These are phyloP conservation scores for Diphyllodes magnificus DNA, from an alignment of 2,113 vertebrate genomes.

Conservation along the genomic window DNA sequence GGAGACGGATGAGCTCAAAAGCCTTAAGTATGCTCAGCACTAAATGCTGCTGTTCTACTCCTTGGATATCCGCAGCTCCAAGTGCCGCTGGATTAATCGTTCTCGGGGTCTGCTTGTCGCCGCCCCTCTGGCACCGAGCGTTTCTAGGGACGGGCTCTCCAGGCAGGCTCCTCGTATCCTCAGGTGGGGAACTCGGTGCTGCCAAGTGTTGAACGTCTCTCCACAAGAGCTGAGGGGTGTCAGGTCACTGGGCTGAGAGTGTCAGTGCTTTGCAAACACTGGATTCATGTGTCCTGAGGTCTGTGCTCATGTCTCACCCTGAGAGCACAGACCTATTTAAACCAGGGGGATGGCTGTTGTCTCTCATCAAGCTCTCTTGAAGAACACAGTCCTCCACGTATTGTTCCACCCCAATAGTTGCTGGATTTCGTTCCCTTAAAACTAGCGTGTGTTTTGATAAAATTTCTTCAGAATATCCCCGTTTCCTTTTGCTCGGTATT, in stretches of 20 bases:
- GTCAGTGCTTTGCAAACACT: not conserved
- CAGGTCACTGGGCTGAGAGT: not conserved
- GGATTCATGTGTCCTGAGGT: rapidly evolving
- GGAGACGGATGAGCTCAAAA: not conserved
- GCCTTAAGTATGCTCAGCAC: not conserved
- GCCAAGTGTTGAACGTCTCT: not conserved
- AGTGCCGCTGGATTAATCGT: not conserved
- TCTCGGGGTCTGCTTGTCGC: not conserved
- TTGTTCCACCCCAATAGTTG: not conserved
- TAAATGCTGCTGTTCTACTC: not conserved
- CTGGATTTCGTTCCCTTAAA: not conserved
- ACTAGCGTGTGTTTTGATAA: not conserved
- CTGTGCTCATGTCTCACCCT: not conserved
- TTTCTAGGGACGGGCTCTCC: not conserved
- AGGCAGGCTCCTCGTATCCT: not conserved
- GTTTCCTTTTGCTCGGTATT: not conserved
- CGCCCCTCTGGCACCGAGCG: rapidly evolving
- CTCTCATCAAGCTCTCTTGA: not conserved
- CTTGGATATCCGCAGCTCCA: not conserved
- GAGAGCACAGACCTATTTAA: not conserved
- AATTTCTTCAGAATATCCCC: not conserved
- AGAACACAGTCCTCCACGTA: not conserved
- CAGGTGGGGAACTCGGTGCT: not conserved
- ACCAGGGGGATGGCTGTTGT: not conserved
- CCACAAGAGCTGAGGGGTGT: not conserved